A percentile compares a stretch with the other conserved stretches of the same genome.
Evolutionary conservation across 2,888 invertebrate genomes (phyloP).

Genomic region (Andrena bucephala): DNA sequence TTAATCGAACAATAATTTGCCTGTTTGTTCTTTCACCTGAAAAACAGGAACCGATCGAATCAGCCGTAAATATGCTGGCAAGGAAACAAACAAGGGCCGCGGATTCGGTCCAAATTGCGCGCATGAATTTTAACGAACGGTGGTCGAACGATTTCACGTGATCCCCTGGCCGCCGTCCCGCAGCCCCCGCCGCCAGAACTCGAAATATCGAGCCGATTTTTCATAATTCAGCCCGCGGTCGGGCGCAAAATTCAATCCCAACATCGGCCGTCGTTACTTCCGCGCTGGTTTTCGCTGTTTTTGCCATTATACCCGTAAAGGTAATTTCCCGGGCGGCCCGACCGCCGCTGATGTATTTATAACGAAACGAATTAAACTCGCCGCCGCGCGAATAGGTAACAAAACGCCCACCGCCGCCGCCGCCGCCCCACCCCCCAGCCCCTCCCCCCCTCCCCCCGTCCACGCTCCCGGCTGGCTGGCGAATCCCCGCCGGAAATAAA

Average conservation of each 20-base stretch:
- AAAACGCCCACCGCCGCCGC: conserved; percentile 55
- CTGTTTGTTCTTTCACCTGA: conserved; percentile 27
- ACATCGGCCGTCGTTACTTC: conserved; percentile 41
- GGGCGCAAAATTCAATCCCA: conserved; percentile 48
- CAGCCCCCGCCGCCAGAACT: background rate
- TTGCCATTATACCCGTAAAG: conserved; percentile 57
- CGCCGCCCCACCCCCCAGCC: too few species aligned
- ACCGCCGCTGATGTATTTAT: conserved; percentile 69
- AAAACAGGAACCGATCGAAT: conserved; percentile 27
- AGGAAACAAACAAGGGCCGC: conserved; percentile 50
- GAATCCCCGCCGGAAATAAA: conserved; percentile 65
- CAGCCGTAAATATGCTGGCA: conserved; percentile 55
- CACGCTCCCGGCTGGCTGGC: conserved; percentile 34
- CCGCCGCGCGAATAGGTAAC: conserved; percentile 71
- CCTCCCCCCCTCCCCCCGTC: background rate
- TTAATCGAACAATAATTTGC: conserved; percentile 56
- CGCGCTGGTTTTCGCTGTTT: conserved; percentile 57
- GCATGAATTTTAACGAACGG: conserved; percentile 63
- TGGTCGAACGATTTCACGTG: conserved; percentile 42
- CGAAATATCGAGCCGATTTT: conserved; percentile 63
- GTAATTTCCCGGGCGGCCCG: conserved; percentile 62
- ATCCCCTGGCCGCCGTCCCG: background rate
- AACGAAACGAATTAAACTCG: conserved; percentile 72
- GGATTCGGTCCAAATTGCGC: conserved; percentile 50
- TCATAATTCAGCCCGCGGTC: conserved; percentile 56